phyloP scores from a whole-genome alignment of 2,113 vertebrate genomes.

The Pipra filicauda region DNA sequence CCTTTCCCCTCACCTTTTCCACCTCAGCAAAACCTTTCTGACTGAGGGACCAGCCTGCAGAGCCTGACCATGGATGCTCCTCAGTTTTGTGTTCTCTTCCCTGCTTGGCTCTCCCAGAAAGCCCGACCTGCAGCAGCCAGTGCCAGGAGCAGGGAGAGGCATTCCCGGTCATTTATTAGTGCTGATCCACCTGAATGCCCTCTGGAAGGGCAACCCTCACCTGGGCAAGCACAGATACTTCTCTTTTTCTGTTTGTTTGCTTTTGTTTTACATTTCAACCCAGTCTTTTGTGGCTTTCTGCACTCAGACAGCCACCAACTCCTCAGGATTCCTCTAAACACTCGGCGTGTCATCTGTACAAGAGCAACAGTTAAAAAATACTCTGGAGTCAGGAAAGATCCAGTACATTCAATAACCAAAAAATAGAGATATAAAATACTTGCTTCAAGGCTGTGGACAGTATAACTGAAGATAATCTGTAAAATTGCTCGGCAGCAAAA shows the following conservation, averaged over 20 bases:
- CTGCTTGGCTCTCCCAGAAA: not conserved
- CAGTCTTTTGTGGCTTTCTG: not conserved
- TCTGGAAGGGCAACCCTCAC: not conserved
- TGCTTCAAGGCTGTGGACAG: constrained; percentile 40
- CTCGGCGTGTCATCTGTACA: not conserved
- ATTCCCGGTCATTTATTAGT: fast-evolving
- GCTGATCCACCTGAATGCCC: not conserved
- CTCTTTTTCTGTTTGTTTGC: not conserved
- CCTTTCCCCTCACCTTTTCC: not conserved
- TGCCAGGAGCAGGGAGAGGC: not conserved
- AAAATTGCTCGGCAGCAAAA: constrained; percentile 3
- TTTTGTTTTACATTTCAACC: not conserved
- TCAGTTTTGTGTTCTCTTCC: not conserved
- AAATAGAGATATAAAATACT: constrained; percentile 58
- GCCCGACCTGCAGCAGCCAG: not conserved
- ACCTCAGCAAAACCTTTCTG: not conserved
- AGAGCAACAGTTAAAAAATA: constrained; percentile 40
- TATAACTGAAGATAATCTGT: not conserved
- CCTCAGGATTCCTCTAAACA: not conserved
- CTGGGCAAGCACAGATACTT: not conserved
- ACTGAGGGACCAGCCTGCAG: fast-evolving
- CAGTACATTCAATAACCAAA: constrained; percentile 10
- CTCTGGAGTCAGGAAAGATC: constrained; percentile 24
- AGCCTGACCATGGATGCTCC: not conserved
- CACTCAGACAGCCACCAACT: not conserved